Conservation (phyloP, 2,888 invertebrate genomes). For the Alcis repandata region DNA sequence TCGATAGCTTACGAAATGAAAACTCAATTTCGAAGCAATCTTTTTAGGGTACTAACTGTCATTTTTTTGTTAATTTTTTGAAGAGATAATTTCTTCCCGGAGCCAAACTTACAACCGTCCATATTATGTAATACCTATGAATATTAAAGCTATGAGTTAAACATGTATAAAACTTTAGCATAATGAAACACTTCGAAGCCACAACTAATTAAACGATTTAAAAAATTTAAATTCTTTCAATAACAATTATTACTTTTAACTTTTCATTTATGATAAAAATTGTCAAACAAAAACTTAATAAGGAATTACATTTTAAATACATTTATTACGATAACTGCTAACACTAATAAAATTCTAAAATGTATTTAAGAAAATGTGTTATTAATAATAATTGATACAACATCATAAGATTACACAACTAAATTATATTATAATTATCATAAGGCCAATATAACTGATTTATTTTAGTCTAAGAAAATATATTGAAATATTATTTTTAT, state of each 20-base stretch:
- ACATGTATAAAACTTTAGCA: background rate
- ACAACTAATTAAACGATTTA: slow-evolving; percentile 5
- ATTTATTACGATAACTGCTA: slow-evolving; percentile 26
- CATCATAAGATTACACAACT: slow-evolving; percentile 51
- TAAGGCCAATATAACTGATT: slow-evolving; percentile 59
- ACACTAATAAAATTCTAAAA: slow-evolving; percentile 39
- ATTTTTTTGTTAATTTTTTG: background rate
- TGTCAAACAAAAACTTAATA: slow-evolving; percentile 17
- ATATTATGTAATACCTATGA: slow-evolving; percentile 6
- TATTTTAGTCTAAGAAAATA: slow-evolving; percentile 39
- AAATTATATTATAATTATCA: slow-evolving; percentile 44
- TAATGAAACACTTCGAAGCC: slow-evolving; percentile 4
- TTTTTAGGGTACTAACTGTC: background rate
- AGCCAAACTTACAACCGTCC: background rate
- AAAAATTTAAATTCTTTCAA: slow-evolving; percentile 4
- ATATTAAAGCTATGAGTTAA: slow-evolving; percentile 16
- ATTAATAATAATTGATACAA: slow-evolving; percentile 55
- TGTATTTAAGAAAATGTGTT: slow-evolving; percentile 49
- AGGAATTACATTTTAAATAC: slow-evolving; percentile 5
- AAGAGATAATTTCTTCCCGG: background rate
- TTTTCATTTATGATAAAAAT: slow-evolving; percentile 7
- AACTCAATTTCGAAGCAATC: too few species aligned
- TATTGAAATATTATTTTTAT: slow-evolving; percentile 6
- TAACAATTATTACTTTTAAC: slow-evolving; percentile 11
- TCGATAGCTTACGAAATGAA: too few species aligned